phyloP scores from a whole-genome alignment of 2,113 vertebrate species.

The Sturnus vulgaris region DNA sequence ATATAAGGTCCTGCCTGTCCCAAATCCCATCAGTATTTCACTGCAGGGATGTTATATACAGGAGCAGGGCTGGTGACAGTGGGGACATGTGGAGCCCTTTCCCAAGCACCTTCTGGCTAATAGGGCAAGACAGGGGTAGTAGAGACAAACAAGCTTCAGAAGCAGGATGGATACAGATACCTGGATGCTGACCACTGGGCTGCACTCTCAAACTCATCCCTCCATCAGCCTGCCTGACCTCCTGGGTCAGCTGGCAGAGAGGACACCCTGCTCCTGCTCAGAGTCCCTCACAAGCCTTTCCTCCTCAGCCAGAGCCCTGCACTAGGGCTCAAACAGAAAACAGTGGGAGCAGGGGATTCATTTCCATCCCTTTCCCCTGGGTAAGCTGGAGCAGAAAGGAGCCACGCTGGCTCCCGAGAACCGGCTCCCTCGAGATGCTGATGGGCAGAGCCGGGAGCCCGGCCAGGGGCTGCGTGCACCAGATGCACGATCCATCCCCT shows the following conservation, averaged over 20 bases:
- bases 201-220: background rate
- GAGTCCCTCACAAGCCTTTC: background rate
- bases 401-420: background rate
- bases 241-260: background rate
- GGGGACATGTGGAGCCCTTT: background rate
- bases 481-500: constrained; percentile 24
- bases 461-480: background rate
- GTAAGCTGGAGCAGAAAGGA: constrained; percentile 1
- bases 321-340: background rate
- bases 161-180: background rate
- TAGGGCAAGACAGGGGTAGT: background rate
- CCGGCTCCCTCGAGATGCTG: background rate
- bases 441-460: background rate
- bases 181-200: background rate
- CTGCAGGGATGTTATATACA: background rate
- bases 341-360: background rate
- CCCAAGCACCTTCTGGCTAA: background rate
- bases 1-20: background rate
- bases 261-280: rapidly evolving
- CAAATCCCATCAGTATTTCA: background rate
- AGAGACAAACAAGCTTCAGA: background rate
- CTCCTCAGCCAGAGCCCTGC: background rate
- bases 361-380: background rate
- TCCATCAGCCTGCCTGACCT: background rate
- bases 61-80: background rate